A percentile compares a stretch with the other conserved stretches of the same genome.
These are phyloP conservation scores for Drosophila anomalipes DNA, from an alignment of 2,888 invertebrate genomes.

Conservation along the genomic window DNA sequence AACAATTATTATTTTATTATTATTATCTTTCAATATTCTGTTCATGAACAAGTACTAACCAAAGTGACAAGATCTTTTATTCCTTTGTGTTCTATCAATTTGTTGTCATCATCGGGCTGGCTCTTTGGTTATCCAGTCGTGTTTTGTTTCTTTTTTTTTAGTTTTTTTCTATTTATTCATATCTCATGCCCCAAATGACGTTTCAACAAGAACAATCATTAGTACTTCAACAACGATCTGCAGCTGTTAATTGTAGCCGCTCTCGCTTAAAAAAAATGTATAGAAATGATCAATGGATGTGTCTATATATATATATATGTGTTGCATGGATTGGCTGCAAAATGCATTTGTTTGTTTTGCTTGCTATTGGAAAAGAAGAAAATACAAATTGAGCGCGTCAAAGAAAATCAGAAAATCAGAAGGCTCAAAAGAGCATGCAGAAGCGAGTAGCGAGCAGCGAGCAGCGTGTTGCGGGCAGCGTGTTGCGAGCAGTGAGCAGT, in stretches of 20 bases:
- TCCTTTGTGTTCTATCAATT: not conserved
- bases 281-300: not conserved
- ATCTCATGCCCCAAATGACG: slow-evolving; percentile 32
- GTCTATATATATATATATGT: not conserved
- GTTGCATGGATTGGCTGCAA: slow-evolving; percentile 18
- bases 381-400: slow-evolving; percentile 34
- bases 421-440: slow-evolving; percentile 14
- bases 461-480: too few relatives aligned
- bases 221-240: slow-evolving; percentile 38
- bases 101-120: slow-evolving; percentile 13
- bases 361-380: slow-evolving; percentile 23
- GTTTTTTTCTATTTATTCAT: slow-evolving; percentile 4
- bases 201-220: slow-evolving; percentile 41
- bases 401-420: not conserved
- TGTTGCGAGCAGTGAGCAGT: slow-evolving; percentile 40
- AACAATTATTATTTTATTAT: not conserved
- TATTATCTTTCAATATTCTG: not conserved
- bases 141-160: not conserved
- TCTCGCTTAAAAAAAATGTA: not conserved
- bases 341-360: slow-evolving; percentile 39
- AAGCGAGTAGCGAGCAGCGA: slow-evolving; percentile 16
- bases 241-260: slow-evolving; percentile 56
- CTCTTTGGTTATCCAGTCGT: too few relatives aligned
- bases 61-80: not conserved
- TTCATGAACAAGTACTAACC: not conserved